phyloP scores from a whole-genome alignment of 2,113 vertebrate species.

The Tupaia tana region DNA sequence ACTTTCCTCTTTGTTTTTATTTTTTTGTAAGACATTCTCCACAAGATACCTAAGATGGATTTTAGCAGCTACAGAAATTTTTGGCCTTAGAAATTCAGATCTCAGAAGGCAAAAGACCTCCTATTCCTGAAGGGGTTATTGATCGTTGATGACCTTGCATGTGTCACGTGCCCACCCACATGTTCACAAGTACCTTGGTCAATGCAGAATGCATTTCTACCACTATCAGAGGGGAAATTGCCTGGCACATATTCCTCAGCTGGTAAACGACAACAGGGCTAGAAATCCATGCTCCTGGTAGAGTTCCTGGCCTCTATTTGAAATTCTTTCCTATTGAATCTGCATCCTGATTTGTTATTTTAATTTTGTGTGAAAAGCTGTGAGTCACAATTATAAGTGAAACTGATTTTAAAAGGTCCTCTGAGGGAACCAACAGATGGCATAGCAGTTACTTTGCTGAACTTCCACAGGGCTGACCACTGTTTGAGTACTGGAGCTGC shows the following conservation, averaged over 20 bases:
- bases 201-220: not conserved
- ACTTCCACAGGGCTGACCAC: too few relatives aligned
- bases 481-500: too few relatives aligned
- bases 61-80: not conserved
- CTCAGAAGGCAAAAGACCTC: not conserved
- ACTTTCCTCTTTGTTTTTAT: fast-evolving
- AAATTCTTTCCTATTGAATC: not conserved
- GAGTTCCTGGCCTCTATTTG: not conserved
- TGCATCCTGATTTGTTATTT: not conserved
- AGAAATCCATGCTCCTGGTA: not conserved
- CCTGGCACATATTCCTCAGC: not conserved
- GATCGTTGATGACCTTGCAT: not conserved
- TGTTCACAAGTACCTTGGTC: not conserved
- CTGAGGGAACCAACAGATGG: too few relatives aligned
- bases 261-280: not conserved
- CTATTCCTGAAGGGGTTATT: not conserved
- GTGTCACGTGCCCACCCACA: not conserved
- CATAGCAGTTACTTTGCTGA: too few relatives aligned
- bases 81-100: not conserved
- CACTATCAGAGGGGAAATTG: not conserved
- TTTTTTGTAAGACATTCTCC: not conserved
- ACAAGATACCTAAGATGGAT: not conserved
- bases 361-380: slow-evolving; percentile 35
- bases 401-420: not conserved
- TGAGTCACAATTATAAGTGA: not conserved